A percentile compares a stretch with the other conserved stretches of the same genome.
Conservation (phyloP, 30 jellyfish, hydroid and myxozoan genomes). For the Pelagia noctiluca region DNA sequence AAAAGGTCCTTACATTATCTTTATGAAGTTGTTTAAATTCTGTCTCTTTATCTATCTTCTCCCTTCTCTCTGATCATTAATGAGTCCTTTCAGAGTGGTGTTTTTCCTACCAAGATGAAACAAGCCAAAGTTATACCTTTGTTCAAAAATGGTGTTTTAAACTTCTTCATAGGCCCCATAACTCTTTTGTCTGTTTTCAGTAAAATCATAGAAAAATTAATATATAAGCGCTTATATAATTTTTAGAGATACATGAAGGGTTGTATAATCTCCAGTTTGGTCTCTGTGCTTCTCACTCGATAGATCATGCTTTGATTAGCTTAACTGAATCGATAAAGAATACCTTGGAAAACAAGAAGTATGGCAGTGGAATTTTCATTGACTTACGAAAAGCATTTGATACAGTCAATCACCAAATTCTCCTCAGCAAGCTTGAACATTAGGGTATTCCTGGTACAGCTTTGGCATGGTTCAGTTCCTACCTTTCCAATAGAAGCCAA, state of each 20-base stretch:
- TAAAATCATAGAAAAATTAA: no score
- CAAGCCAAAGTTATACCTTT: constrained; percentile 37
- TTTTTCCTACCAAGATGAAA: constrained; percentile 31
- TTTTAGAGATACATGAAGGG: constrained; percentile 15
- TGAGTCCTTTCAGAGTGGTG: constrained; percentile 36
- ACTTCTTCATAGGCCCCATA: no score
- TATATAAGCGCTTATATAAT: constrained; percentile 18
- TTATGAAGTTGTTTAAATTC: constrained; percentile 17
- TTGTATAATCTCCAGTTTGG: constrained; percentile 67
- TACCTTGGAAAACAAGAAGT: constrained; percentile 30
- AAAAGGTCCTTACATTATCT: constrained; percentile 47
- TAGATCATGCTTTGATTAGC: constrained; percentile 47
- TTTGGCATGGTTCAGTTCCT: no score
- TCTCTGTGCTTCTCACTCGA: constrained; percentile 52
- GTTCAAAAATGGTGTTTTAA: no score
- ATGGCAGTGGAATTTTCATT: constrained; percentile 68
- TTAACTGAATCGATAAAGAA: constrained; percentile 39
- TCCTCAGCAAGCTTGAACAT: no score
- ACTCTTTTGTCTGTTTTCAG: no score
- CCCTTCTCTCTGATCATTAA: constrained; percentile 25
- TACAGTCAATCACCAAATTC: no score
- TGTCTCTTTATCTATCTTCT: constrained; percentile 30
- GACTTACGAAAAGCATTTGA: no score
- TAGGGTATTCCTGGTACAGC: no score
- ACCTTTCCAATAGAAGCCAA: constrained; percentile 34